Base-by-base conservation (phyloP, 2,113 vertebrate genomes). In the Proterorhinus semilunaris region DNA sequence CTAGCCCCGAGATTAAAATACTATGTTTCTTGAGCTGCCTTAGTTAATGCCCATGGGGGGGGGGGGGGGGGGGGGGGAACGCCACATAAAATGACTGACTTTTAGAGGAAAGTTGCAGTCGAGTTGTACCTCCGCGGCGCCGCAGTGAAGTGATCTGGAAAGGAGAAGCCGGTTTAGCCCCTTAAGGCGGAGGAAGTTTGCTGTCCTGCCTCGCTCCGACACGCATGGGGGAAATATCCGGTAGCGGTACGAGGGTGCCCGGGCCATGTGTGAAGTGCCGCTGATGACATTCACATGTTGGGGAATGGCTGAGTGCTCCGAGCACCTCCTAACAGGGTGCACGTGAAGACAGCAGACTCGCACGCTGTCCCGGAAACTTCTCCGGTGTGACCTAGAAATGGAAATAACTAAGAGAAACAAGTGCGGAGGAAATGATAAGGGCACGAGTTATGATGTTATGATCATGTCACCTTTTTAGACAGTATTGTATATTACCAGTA, bases 271-370 rank as follows among this genome's bases (percentile, higher is more conserved):
- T 86, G 78, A 90, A 85, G 82, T 83, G 89, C 88, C 87, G 82
- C 80, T 85, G 79, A 92, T 89, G 88, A 89, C 81, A 89, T 83
- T 87, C 84, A 86, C 83, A 83, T 88, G 86, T 86, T 84, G 85
- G 58, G 81, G 7, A 77, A 83, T 64, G 85, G 81, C 79, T 88
- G 77, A 81, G 53, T 74, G 81, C 58, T 70, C 80, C 62, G 49
- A 73, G 72, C 68, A 66, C 75, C 80, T 78, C 74, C 43, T 36
- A 3, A 36, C 65, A 66, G 74, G 76, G 74, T 80, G 62, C 83
- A 36, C 27, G 4, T 59, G 80, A 83, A 63, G 69, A 15, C 42
- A 66, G 15, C 36, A 66, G 73, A 81, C 3, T 4, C 79, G 74
- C 70, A 80, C 54, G 71, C 79, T 81, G 75, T 5, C 49, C 67